A percentile compares a stretch with the other conserved stretches of the same genome.
Evolutionary conservation across 92 coral and sea anemone species (phyloP).

Genomic region (Bergia puertoricense): DNA sequence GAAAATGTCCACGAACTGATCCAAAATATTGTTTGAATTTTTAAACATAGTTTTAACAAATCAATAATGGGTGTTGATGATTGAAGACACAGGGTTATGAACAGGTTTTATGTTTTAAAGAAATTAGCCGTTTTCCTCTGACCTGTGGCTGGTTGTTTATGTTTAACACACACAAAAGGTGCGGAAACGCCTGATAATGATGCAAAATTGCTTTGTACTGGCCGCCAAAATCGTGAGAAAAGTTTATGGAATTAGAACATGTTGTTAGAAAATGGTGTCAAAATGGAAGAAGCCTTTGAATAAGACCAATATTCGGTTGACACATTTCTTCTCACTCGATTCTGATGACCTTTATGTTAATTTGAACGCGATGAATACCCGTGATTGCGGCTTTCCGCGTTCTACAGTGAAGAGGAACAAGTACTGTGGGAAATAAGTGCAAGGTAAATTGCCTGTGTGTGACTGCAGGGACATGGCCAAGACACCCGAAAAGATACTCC

Average conservation of each 20-base stretch:
- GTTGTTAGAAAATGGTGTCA: constrained; percentile 21
- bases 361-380: not conserved
- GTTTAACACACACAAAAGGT: constrained; percentile 19
- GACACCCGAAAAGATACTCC: not conserved
- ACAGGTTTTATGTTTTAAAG: constrained; percentile 43
- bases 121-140: constrained; percentile 39
- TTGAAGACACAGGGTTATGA: constrained; percentile 38
- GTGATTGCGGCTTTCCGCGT: not conserved
- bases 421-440: not conserved
- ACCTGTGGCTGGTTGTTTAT: constrained; percentile 34
- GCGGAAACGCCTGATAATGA: constrained; percentile 41
- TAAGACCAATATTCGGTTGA: not conserved
- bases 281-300: not conserved
- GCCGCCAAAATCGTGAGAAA: constrained; percentile 42
- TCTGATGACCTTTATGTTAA: not conserved
- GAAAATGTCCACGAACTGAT: not conserved
- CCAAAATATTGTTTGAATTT: constrained; percentile 20
- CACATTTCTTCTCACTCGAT: not conserved
- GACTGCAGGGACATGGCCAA: not conserved
- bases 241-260: constrained; percentile 21
- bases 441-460: not conserved
- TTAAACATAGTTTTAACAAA: constrained; percentile 20
- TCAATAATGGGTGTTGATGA: constrained; percentile 24
- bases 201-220: constrained; percentile 37
- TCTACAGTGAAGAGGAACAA: not conserved